Percentiles rank a stretch among this genome's conserved stretches.
These are phyloP conservation scores for Promerops cafer DNA, from an alignment of 2,113 vertebrate genomes.

Conservation along the genomic window DNA sequence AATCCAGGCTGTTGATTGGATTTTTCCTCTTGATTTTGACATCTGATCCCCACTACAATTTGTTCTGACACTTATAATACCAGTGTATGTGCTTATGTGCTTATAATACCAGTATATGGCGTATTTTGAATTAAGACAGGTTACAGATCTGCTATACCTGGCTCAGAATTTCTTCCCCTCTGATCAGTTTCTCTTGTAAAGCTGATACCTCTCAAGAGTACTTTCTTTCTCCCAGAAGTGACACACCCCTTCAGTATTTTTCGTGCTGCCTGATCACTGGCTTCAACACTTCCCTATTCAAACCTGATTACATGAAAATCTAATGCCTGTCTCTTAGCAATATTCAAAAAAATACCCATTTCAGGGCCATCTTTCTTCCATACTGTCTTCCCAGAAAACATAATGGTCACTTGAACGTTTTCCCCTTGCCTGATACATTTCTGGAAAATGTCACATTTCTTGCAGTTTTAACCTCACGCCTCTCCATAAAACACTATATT, in stretches of 20 bases:
- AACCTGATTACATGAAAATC: neutral
- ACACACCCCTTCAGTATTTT: neutral
- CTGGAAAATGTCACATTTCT: neutral
- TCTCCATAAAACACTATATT: neutral
- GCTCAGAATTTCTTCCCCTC: neutral
- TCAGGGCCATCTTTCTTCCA: neutral
- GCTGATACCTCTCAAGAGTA: neutral
- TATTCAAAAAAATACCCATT: neutral
- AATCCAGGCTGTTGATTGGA: neutral
- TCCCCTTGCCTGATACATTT: neutral
- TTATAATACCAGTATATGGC: neutral
- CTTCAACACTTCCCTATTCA: neutral
- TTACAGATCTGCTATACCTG: neutral
- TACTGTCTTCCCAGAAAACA: neutral
- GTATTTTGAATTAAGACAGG: neutral
- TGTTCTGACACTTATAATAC: neutral
- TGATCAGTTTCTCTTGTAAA: neutral
- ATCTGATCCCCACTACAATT: neutral
- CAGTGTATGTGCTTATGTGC: neutral
- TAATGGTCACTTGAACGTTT: neutral
- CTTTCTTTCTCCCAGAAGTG: neutral
- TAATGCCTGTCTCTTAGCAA: neutral
- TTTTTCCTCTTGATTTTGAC: neutral
- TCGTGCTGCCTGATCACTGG: neutral
- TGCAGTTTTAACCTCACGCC: neutral